phyloP scores from a whole-genome alignment of 2,888 invertebrate species.

The Cheilosia grossa region DNA sequence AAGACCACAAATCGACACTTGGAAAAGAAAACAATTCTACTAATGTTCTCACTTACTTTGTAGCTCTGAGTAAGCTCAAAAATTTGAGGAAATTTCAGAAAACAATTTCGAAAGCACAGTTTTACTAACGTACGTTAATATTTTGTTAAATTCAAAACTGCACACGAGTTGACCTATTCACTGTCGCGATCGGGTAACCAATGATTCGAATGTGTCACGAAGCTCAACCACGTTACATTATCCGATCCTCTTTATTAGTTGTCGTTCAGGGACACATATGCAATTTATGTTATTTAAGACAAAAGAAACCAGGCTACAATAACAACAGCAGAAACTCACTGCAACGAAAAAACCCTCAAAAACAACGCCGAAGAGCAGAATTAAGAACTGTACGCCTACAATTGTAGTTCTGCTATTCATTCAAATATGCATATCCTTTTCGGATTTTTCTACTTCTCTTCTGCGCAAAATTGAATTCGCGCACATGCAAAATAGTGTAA shows the following conservation, averaged over 20 bases:
- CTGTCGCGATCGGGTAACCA: neutral
- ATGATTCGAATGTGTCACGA: constrained; percentile 8
- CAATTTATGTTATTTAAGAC: constrained; percentile 6
- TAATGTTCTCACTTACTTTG: too few species aligned
- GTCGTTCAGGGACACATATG: constrained; percentile 1
- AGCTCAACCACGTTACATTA: neutral
- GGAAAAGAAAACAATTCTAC: too few species aligned
- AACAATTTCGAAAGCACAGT: neutral
- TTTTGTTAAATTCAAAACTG: neutral
- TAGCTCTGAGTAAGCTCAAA: too few species aligned
- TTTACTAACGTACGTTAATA: neutral
- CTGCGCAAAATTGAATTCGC: neutral
- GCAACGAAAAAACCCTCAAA: neutral
- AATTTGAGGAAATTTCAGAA: neutral
- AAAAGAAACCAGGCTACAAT: constrained; percentile 12
- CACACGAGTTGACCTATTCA: constrained; percentile 20
- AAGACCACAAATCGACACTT: too few species aligned
- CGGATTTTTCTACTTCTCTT: neutral
- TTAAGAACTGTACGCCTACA: constrained; percentile 20
- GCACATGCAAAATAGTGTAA: neutral
- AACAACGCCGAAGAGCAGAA: neutral
- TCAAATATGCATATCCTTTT: neutral
- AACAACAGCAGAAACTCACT: neutral
- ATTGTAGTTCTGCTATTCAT: constrained; percentile 8
- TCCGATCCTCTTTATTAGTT: neutral